Base-by-base conservation (phyloP, 2,113 vertebrate species). In the Corythornis cristatus region DNA sequence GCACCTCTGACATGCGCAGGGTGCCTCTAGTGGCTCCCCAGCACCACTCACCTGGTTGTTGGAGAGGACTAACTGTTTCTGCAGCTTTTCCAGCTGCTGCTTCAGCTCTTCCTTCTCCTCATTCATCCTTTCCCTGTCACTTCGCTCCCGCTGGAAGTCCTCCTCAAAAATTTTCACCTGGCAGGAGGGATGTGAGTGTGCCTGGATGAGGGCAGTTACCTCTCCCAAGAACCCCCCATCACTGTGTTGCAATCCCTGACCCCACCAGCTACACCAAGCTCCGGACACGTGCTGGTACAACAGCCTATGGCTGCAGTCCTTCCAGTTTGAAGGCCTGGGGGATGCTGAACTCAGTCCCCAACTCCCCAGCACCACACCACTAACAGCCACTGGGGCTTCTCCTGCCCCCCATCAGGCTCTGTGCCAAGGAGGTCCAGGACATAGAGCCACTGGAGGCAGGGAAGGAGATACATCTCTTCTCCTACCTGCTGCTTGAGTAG, bases 111-210 rank as follows among this genome's bases (percentile, higher is more conserved):
- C 99, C 88, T 99, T 99, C 93, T 99, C 99, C 94, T 99, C 99
- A 7, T 99, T 99, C 99, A 99, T 99, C 53, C 99, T 98, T 82
- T 99, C 99, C 46, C 99, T 96, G 94, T 99, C 99, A 2, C 99
- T 99, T 73, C 99, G 97, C 89, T 99, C 99, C 96, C 98, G 98
- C 82, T 99, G 98, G 95, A 99, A 99, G 87, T 99, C 99, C 84
- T 99, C 99, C 94, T 99, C 99, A 4, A 99, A 99, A 97, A 99
- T 99, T 94, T 99, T 99, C 58, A 99, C 99, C 99, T 99, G 89
- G 40, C 7, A 67, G 53, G 23, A 93, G 31, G 12, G 19, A 66
- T 8, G n/a, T 74, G 40, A 21, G 21, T 56, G 9, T 15, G 70
- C 25, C 21, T 20, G n/a, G 35, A 31, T 9, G 6, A 85, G 53